These are phyloP conservation scores for Channallabes apus DNA, from an alignment of 2,797 vertebrate genomes.

Conservation along the genomic window DNA sequence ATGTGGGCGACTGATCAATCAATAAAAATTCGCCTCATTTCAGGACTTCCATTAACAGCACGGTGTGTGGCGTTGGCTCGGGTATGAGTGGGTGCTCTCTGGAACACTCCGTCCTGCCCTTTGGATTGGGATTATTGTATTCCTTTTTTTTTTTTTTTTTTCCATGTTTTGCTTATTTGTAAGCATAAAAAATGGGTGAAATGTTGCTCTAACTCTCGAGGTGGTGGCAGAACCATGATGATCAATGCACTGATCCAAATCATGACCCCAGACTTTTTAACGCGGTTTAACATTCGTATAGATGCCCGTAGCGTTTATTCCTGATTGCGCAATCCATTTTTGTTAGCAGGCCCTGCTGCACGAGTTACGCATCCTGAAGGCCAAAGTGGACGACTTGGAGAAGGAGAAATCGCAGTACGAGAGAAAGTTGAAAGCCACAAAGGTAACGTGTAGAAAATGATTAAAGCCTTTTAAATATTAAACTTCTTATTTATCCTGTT, in stretches of 20 bases:
- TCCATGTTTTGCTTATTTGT: not conserved
- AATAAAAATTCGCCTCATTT: conserved; percentile 2
- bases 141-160: not conserved
- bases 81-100: not conserved
- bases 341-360: conserved; percentile 80
- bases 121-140: conserved; percentile 17
- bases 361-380: conserved; percentile 85
- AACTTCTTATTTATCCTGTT: not conserved
- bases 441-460: conserved; percentile 73
- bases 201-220: not conserved
- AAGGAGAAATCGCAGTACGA: conserved; percentile 90
- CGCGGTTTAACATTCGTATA: not conserved
- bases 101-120: not conserved
- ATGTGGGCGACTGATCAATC: conserved; percentile 10
- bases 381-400: conserved; percentile 91
- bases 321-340: conserved; percentile 22
- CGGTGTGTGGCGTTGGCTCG: conserved; percentile 40
- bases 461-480: not conserved
- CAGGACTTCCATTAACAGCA: conserved; percentile 51
- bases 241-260: not conserved
- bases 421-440: conserved; percentile 89
- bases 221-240: conserved; percentile 21
- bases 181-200: conserved; percentile 2
- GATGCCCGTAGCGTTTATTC: not conserved
- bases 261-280: not conserved